Conservation (phyloP, 2,888 invertebrate species). For the Norana najaformis region DNA sequence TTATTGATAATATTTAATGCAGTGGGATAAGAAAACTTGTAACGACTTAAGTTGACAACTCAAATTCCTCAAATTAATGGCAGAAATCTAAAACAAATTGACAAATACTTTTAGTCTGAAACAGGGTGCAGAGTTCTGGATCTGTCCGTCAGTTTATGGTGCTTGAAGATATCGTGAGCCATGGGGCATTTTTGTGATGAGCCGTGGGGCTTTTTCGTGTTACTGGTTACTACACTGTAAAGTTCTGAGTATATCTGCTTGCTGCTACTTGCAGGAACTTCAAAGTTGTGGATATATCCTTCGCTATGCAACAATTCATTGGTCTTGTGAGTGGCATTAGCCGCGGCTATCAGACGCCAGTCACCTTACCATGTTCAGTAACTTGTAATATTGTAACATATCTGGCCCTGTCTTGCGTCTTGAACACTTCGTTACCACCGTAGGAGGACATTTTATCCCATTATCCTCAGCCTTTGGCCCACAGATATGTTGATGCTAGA, state of each 20-base stretch:
- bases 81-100: neutral
- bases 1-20: neutral
- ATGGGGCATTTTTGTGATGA: neutral
- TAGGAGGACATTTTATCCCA: neutral
- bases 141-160: neutral
- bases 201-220: neutral
- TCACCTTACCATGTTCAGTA: conserved; percentile 14
- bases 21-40: neutral
- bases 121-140: neutral
- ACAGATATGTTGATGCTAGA: neutral
- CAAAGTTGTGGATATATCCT: conserved; percentile 1
- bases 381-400: neutral
- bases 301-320: conserved; percentile 9
- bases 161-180: neutral
- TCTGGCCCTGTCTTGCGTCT: neutral
- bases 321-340: conserved; percentile 25
- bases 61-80: neutral
- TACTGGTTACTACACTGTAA: conserved; percentile 3
- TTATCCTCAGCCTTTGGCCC: neutral
- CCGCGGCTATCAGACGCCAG: conserved; percentile 21
- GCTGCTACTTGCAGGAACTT: conserved; percentile 21
- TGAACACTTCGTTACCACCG: neutral
- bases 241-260: conserved; percentile 23
- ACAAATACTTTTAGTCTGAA: conserved; percentile 1
- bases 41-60: neutral